Evolutionary conservation across 2,797 vertebrate genomes (phyloP).

Genomic region (Pseudopleuronectes americanus): DNA sequence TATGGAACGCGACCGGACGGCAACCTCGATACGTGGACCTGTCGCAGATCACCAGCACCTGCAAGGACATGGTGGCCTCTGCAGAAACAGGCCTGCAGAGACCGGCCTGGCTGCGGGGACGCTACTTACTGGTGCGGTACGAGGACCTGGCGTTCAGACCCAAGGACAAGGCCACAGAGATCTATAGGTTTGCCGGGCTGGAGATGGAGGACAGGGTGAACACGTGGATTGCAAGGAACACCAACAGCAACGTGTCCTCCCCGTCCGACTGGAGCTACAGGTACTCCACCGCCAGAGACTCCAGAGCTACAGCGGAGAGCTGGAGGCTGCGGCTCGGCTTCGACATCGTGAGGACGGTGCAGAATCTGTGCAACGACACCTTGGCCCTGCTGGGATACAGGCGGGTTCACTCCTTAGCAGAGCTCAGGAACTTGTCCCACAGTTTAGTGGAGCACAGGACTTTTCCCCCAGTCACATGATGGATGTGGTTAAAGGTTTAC

Average conservation of each 20-base stretch:
- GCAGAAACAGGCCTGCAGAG: slow-evolving; percentile 76
- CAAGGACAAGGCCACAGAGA: slow-evolving; percentile 74
- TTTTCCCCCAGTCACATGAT: slow-evolving; percentile 67
- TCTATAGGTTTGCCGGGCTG: slow-evolving; percentile 83
- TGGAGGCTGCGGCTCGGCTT: slow-evolving; percentile 84
- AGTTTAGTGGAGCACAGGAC: slow-evolving; percentile 80
- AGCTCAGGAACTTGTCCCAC: slow-evolving; percentile 82
- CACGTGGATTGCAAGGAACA: slow-evolving; percentile 83
- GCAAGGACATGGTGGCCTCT: slow-evolving; percentile 83
- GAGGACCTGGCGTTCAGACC: slow-evolving; percentile 86
- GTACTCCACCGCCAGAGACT: slow-evolving; percentile 84
- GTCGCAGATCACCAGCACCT: slow-evolving; percentile 83
- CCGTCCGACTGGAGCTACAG: slow-evolving; percentile 75
- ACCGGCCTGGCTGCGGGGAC: slow-evolving; percentile 83
- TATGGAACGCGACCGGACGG: slow-evolving; percentile 85
- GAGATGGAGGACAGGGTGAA: slow-evolving; percentile 77
- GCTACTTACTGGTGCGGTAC: slow-evolving; percentile 86
- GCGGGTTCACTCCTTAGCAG: slow-evolving; percentile 74
- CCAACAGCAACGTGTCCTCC: slow-evolving; percentile 71
- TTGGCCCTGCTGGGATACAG: slow-evolving; percentile 84
- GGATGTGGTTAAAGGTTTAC: background rate
- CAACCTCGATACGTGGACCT: slow-evolving; percentile 85
- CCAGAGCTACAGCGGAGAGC: slow-evolving; percentile 79
- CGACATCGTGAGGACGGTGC: slow-evolving; percentile 82
- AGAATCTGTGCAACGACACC: slow-evolving; percentile 83